Evolutionary conservation across 1,140 invertebrate species (phyloP).

Genomic region (Neotoxoptera formosana): DNA sequence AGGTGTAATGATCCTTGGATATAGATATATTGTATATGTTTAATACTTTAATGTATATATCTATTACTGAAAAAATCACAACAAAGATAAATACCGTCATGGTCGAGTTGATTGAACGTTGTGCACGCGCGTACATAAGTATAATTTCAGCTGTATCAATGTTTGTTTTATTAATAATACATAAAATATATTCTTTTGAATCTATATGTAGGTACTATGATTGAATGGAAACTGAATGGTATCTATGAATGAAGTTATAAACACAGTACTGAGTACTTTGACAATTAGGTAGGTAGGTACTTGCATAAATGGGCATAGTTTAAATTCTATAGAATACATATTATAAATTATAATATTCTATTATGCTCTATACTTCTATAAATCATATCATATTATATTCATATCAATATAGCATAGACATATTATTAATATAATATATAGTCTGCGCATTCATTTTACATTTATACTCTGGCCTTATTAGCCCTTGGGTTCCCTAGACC

Average conservation of each 20-base stretch:
- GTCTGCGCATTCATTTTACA: too few relatives aligned
- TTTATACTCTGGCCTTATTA: too few relatives aligned
- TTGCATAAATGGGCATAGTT: not conserved
- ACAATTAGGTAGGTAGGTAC: too few relatives aligned
- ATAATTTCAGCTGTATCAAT: not conserved
- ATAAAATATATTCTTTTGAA: not conserved
- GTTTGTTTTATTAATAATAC: not conserved
- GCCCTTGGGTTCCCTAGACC: too few relatives aligned
- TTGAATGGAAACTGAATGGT: too few relatives aligned
- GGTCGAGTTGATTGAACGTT: not conserved
- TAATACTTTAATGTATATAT: not conserved
- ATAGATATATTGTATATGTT: not conserved
- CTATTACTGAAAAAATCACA: slow-evolving; percentile 20
- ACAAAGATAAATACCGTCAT: slow-evolving; percentile 39
- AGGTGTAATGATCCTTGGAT: slow-evolving; percentile 24
- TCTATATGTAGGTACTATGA: not conserved
- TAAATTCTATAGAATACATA: too few relatives aligned
- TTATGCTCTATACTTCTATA: too few relatives aligned
- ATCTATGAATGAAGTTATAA: not conserved
- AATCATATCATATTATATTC: too few relatives aligned
- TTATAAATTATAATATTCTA: too few relatives aligned
- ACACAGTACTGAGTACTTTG: not conserved
- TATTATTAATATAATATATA: too few relatives aligned
- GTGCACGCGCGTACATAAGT: not conserved
- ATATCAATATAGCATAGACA: too few relatives aligned